These are phyloP conservation scores for Lysandra bellargus DNA, from an alignment of 2,888 invertebrate species.

Conservation along the genomic window DNA sequence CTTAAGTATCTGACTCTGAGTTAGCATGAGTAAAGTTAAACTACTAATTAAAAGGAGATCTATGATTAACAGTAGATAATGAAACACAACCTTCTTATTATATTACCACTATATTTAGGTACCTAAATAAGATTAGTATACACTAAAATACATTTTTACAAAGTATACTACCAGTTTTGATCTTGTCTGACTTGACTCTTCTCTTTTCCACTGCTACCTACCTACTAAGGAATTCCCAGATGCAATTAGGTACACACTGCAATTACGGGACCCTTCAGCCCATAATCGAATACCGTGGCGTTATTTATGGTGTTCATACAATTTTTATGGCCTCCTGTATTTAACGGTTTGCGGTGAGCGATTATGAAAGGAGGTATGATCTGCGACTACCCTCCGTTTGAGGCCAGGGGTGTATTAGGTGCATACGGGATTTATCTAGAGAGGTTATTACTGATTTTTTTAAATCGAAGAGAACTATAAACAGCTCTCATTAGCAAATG, in stretches of 20 bases:
- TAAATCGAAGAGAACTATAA: background rate
- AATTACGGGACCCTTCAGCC: constrained; percentile 43
- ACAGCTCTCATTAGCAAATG: no score
- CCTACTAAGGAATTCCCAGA: constrained; percentile 26
- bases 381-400: constrained; percentile 58
- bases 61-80: no score
- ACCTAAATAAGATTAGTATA: no score
- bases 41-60: no score
- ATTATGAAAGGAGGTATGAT: constrained; percentile 65
- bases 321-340: constrained; percentile 73
- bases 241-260: constrained; percentile 42
- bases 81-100: no score
- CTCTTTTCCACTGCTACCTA: background rate
- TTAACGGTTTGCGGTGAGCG: constrained; percentile 71
- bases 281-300: constrained; percentile 66
- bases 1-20: no score
- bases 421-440: constrained; percentile 37
- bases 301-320: constrained; percentile 71
- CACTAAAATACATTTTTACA: no score
- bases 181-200: background rate
- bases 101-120: no score
- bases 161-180: background rate
- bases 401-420: constrained; percentile 45
- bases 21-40: no score
- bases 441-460: constrained; percentile 36